These are phyloP conservation scores for Equus przewalskii DNA, from an alignment of 2,113 vertebrate genomes.

Conservation along the genomic window DNA sequence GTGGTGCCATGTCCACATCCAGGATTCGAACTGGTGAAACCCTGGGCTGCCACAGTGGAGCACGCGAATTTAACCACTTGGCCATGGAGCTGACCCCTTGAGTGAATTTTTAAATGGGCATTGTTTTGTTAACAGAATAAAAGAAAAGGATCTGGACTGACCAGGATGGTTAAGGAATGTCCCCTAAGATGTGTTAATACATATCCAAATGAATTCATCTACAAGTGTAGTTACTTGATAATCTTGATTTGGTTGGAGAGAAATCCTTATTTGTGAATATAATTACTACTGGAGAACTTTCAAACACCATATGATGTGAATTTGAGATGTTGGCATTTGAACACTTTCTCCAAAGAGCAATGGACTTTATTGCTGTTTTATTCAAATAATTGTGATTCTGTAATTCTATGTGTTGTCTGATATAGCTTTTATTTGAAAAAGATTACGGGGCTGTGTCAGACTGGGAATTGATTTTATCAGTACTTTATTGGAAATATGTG, in stretches of 20 bases:
- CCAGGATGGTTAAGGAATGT: not conserved
- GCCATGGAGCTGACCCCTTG: not conserved
- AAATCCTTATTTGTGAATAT: conserved; percentile 6
- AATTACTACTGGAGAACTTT: not conserved
- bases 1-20: too few relatives aligned
- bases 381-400: not conserved
- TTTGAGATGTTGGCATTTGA: not conserved
- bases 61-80: too few relatives aligned
- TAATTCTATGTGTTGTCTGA: conserved; percentile 2
- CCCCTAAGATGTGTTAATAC: not conserved
- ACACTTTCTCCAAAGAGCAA: not conserved
- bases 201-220: not conserved
- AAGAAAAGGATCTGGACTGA: not conserved
- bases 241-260: conserved; percentile 24
- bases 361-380: not conserved
- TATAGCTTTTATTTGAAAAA: conserved; percentile 17
- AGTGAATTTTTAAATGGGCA: not conserved
- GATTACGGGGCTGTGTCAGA: not conserved
- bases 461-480: conserved; percentile 3
- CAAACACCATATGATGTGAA: not conserved
- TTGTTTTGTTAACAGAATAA: conserved; percentile 46
- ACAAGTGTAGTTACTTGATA: conserved; percentile 16
- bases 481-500: not conserved
- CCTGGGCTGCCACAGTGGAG: too few relatives aligned
- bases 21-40: too few relatives aligned